Conservation (phyloP, 2,797 vertebrate genomes). For the Sebastes oblongus region DNA sequence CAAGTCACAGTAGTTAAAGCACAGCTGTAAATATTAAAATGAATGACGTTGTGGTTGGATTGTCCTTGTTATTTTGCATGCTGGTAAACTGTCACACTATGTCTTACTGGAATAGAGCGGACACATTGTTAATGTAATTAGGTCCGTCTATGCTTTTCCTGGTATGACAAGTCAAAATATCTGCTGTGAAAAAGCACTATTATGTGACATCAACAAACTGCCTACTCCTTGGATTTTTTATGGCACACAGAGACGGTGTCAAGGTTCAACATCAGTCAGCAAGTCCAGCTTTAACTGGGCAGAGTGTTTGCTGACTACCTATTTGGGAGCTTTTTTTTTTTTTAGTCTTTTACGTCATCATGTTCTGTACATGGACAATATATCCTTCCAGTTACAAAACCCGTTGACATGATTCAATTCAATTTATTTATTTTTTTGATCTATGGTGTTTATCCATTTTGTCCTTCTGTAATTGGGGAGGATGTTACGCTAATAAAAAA, state of each 20-base stretch:
- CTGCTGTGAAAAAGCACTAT: neutral
- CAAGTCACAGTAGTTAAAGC: too few relatives aligned
- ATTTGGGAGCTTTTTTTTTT: neutral
- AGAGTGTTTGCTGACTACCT: neutral
- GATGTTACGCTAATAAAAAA: neutral
- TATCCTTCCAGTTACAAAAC: neutral
- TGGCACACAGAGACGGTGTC: neutral
- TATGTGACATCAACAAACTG: neutral
- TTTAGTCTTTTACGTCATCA: neutral
- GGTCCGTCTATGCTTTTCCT: too few relatives aligned
- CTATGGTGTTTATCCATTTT: neutral
- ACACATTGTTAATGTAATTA: too few relatives aligned
- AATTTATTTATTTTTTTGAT: neutral
- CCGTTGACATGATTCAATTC: neutral
- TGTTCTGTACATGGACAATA: neutral
- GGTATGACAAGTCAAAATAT: too few relatives aligned
- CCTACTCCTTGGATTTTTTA: neutral
- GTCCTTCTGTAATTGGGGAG: accelerated
- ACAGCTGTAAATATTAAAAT: too few relatives aligned
- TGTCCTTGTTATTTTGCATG: too few relatives aligned
- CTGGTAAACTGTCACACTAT: too few relatives aligned
- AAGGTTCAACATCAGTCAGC: slow-evolving; percentile 5
- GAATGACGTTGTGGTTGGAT: too few relatives aligned
- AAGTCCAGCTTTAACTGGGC: neutral
- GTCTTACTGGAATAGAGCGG: too few relatives aligned